Conservation (phyloP, 2,888 invertebrate genomes). For the Melanostoma mellinum region DNA sequence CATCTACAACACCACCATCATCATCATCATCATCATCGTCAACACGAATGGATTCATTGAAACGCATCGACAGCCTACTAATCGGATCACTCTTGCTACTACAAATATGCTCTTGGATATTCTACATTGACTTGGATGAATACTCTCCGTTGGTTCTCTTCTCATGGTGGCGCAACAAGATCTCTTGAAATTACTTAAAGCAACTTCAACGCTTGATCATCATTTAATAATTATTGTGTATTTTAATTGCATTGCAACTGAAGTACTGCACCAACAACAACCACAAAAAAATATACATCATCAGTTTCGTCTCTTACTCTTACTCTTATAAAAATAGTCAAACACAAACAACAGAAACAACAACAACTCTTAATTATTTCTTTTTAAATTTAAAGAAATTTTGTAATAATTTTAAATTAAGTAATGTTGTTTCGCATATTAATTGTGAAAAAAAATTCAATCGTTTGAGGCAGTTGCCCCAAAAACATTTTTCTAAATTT, state of each 20-base stretch:
- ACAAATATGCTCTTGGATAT: conserved; percentile 74
- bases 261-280: conserved; percentile 62
- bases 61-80: conserved; percentile 67
- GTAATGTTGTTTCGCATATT: conserved; percentile 31
- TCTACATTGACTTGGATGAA: conserved; percentile 75
- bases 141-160: conserved; percentile 76
- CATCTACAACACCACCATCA: conserved; percentile 17
- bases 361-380: conserved; percentile 6
- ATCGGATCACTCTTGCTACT: conserved; percentile 73
- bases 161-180: conserved; percentile 77
- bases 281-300: conserved; percentile 63
- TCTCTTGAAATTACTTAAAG: conserved; percentile 75
- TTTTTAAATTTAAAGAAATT: conserved; percentile 6
- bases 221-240: conserved; percentile 75
- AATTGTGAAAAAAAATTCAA: not conserved
- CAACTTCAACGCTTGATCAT: conserved; percentile 74
- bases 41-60: conserved; percentile 59
- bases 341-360: conserved; percentile 24
- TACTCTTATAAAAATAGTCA: conserved; percentile 54
- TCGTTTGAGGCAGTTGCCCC: conserved; percentile 6
- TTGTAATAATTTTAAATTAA: conserved; percentile 36
- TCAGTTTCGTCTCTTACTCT: conserved; percentile 61
- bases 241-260: conserved; percentile 71
- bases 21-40: conserved; percentile 31
- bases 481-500: conserved; percentile 34